A percentile compares a stretch with the other conserved stretches of the same genome.
These are phyloP conservation scores for Alethe diademata DNA, from an alignment of 2,113 vertebrate species.

Conservation along the genomic window DNA sequence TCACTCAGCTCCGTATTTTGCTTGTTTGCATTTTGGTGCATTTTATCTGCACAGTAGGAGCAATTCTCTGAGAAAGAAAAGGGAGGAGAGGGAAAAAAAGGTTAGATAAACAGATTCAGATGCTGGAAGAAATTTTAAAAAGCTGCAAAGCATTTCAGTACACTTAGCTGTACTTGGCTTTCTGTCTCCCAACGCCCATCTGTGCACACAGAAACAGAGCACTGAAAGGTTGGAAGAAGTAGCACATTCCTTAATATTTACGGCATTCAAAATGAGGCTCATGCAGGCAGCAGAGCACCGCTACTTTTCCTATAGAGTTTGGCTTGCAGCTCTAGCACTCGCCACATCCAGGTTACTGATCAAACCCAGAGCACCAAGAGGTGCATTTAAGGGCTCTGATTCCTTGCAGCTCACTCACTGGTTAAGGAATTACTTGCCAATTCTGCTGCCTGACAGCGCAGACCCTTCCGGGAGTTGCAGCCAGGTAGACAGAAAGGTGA, in stretches of 20 bases:
- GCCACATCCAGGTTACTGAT: background rate
- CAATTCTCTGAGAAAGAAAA: constrained; percentile 47
- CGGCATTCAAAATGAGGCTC: background rate
- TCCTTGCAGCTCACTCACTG: background rate
- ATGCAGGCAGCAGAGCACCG: background rate
- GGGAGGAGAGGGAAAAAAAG: constrained; percentile 9
- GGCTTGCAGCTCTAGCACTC: background rate
- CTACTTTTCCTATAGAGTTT: background rate
- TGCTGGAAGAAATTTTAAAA: constrained; percentile 58
- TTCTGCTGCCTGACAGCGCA: background rate
- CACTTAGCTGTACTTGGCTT: constrained; percentile 69
- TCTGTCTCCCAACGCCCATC: constrained; percentile 60
- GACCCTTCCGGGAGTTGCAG: background rate
- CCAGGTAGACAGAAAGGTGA: background rate
- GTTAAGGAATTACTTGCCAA: background rate
- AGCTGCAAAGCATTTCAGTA: constrained; percentile 58
- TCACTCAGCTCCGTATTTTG: constrained; percentile 25
- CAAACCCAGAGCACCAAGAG: background rate
- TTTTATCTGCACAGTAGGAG: constrained; percentile 49
- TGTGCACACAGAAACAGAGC: constrained; percentile 17
- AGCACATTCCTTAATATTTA: constrained; percentile 67
- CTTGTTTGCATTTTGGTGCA: constrained; percentile 61
- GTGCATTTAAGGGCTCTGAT: background rate
- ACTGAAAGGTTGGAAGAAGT: constrained; percentile 56
- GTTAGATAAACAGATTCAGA: constrained; percentile 66